Evolutionary conservation across 2,888 invertebrate genomes (phyloP).

Genomic region (Microchrysa polita): DNA sequence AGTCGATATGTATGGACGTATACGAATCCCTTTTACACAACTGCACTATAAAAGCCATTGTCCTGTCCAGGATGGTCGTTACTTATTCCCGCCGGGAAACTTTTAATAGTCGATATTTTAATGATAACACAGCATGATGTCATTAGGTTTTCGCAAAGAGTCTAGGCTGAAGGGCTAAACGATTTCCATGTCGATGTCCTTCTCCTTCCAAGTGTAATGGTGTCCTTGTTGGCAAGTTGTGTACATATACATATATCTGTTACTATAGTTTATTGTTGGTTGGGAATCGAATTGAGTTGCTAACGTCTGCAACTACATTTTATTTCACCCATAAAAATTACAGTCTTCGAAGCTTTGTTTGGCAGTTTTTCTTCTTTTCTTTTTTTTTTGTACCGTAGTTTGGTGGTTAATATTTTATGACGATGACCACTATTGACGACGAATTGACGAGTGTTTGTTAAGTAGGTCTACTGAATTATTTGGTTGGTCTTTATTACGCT

Average conservation of each 20-base stretch:
- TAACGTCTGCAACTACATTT: not conserved
- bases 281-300: not conserved
- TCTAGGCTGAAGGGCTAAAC: not conserved
- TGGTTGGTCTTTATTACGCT: not conserved
- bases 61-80: constrained; percentile 30
- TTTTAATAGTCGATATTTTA: constrained; percentile 42
- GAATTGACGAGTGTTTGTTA: not conserved
- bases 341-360: not conserved
- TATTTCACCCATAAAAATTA: not conserved
- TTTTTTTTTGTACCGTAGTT: not conserved
- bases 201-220: not conserved
- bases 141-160: constrained; percentile 27
- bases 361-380: not conserved
- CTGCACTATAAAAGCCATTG: constrained; percentile 29
- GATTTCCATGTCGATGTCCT: not conserved
- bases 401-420: not conserved
- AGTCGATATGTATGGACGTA: too few relatives aligned
- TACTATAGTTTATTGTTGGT: not conserved
- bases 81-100: constrained; percentile 31
- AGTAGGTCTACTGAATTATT: constrained; percentile 4
- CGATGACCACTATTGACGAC: not conserved
- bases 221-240: too few relatives aligned
- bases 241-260: not conserved
- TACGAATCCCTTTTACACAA: not conserved
- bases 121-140: constrained; percentile 42